Percentiles rank a stretch among this genome's conserved stretches.
phyloP scores from a whole-genome alignment of 35 echinoderm and acorn worm species.

The Chiridota heheva region DNA sequence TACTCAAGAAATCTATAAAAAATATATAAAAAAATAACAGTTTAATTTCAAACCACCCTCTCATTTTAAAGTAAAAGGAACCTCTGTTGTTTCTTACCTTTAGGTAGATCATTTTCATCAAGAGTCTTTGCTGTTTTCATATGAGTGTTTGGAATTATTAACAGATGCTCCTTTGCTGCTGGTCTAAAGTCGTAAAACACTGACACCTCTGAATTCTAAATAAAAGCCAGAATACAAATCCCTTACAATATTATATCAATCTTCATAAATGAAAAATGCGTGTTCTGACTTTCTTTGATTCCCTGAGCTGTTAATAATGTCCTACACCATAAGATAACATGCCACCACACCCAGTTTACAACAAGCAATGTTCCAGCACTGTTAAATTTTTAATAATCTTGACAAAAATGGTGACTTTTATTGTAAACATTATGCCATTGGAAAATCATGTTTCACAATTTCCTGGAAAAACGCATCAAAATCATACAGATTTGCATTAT shows the following conservation, averaged over 20 bases:
- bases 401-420: background rate
- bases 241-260: too few species aligned
- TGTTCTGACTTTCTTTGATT: background rate
- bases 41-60: background rate
- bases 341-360: background rate
- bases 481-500: too few species aligned
- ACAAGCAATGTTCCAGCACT: background rate
- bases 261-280: background rate
- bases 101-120: constrained; percentile 61
- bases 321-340: background rate
- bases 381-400: background rate
- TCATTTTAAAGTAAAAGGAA: background rate
- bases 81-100: constrained; percentile 49
- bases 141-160: constrained; percentile 83
- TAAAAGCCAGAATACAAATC: background rate
- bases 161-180: constrained; percentile 81
- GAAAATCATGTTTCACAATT: too few species aligned
- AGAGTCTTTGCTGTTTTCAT: constrained; percentile 57
- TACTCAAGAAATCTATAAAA: background rate
- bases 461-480: too few species aligned
- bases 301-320: background rate
- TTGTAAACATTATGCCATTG: too few species aligned
- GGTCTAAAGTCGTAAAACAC: constrained; percentile 83
- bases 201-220: constrained; percentile 67
- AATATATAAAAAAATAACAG: background rate